phyloP scores from a whole-genome alignment of 2,888 invertebrate genomes.

The Caradrina clavipalpis region DNA sequence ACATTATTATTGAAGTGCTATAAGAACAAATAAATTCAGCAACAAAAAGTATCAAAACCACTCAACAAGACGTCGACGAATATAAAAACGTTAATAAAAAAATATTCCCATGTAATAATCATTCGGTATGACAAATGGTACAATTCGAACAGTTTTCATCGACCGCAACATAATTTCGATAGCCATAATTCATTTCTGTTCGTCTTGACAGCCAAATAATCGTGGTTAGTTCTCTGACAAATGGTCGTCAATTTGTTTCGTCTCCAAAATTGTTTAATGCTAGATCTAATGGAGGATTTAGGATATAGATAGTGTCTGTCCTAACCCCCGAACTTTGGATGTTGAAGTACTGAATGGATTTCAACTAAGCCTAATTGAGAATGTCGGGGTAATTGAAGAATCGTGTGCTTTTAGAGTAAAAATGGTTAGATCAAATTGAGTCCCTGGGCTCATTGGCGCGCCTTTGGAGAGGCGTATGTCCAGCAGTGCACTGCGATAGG shows the following conservation, averaged over 20 bases:
- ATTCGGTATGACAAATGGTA: constrained; percentile 51
- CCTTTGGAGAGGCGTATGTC: too few species aligned
- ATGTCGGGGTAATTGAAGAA: constrained; percentile 26
- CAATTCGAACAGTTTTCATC: constrained; percentile 60
- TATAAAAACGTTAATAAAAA: constrained; percentile 26
- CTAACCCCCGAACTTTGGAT: constrained; percentile 73
- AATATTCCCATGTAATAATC: constrained; percentile 36
- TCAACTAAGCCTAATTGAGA: constrained; percentile 65
- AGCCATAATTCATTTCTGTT: constrained; percentile 61
- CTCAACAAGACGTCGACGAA: constrained; percentile 6
- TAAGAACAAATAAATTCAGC: background rate
- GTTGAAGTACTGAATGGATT: constrained; percentile 60
- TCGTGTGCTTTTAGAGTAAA: constrained; percentile 4
- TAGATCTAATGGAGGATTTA: constrained; percentile 63
- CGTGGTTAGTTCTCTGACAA: constrained; percentile 62
- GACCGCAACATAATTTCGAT: constrained; percentile 60
- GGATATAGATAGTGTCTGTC: constrained; percentile 71
- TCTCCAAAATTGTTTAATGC: constrained; percentile 72
- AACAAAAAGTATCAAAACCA: constrained; percentile 24
- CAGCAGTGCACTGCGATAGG: too few species aligned
- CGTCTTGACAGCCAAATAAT: constrained; percentile 64
- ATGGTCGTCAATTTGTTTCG: constrained; percentile 69
- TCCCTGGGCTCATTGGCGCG: too few species aligned
- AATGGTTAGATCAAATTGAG: constrained; percentile 2
- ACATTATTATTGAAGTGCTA: too few species aligned